Evolutionary conservation across 2,888 invertebrate genomes (phyloP).

Genomic region (Leptopterna dolabrata): DNA sequence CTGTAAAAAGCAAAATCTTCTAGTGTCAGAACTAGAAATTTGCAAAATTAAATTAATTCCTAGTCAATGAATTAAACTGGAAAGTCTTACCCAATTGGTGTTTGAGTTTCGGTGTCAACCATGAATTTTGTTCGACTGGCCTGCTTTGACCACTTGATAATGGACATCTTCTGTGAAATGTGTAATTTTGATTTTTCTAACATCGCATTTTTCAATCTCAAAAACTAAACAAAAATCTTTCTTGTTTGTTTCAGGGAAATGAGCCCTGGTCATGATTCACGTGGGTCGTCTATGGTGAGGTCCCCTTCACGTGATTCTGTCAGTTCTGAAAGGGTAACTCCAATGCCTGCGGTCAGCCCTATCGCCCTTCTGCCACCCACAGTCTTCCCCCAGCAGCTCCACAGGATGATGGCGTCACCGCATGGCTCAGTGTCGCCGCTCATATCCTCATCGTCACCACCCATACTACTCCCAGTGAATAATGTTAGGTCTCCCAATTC

Average conservation of each 20-base stretch:
- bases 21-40: too few species aligned
- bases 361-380: conserved; percentile 60
- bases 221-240: not conserved
- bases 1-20: too few species aligned
- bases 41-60: too few species aligned
- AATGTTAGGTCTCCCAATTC: conserved; percentile 66
- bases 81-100: too few species aligned
- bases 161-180: too few species aligned
- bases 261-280: conserved; percentile 84
- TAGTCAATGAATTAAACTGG: too few species aligned
- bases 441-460: conserved; percentile 76
- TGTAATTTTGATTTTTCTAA: too few species aligned
- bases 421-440: conserved; percentile 76
- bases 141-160: too few species aligned
- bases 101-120: too few species aligned
- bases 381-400: conserved; percentile 74
- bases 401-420: conserved; percentile 75
- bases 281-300: conserved; percentile 74
- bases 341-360: conserved; percentile 70
- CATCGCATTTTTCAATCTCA: too few species aligned
- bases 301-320: conserved; percentile 82
- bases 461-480: conserved; percentile 64
- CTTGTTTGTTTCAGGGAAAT: conserved; percentile 76
- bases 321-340: conserved; percentile 72
- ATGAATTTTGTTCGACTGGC: too few species aligned